Conservation (phyloP, 37 sponge, comb jelly and placozoan genomes). For the Chondrosia reniformis region DNA sequence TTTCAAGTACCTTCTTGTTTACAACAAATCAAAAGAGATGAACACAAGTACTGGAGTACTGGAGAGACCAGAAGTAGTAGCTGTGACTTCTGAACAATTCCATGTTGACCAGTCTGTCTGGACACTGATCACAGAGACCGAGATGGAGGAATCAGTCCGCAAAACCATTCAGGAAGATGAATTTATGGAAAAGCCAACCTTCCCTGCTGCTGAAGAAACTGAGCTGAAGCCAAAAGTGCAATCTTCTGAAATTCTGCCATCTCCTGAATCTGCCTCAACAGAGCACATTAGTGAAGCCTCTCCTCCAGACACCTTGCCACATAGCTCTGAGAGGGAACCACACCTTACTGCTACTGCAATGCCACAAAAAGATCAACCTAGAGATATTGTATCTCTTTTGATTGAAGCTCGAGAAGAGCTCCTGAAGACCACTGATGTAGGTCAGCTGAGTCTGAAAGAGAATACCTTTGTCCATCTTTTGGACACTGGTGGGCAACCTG, state of each 20-base stretch:
- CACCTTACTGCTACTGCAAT: too few species aligned
- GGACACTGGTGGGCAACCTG: slow-evolving; percentile 6
- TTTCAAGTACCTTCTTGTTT: background rate
- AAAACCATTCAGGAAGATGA: background rate
- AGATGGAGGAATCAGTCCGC: background rate
- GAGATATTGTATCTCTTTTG: background rate
- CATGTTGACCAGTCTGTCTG: background rate
- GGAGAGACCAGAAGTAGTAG: slow-evolving; percentile 10
- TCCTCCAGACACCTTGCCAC: background rate
- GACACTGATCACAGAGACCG: background rate
- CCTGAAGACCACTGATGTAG: background rate
- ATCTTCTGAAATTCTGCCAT: too few species aligned
- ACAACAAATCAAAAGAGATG: background rate
- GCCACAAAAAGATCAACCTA: too few species aligned
- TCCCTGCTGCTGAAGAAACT: background rate
- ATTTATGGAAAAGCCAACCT: background rate
- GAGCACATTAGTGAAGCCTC: background rate
- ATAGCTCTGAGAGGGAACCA: background rate
- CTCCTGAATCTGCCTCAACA: too few species aligned
- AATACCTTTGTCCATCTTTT: background rate
- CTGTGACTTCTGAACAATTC: background rate
- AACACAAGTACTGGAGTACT: background rate
- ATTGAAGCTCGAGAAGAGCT: background rate
- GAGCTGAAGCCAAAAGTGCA: background rate
- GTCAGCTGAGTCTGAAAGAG: background rate